A percentile compares a stretch with the other conserved stretches of the same genome.
These are phyloP conservation scores for Cyprinella venusta DNA, from an alignment of 2,797 vertebrate species.

Conservation along the genomic window DNA sequence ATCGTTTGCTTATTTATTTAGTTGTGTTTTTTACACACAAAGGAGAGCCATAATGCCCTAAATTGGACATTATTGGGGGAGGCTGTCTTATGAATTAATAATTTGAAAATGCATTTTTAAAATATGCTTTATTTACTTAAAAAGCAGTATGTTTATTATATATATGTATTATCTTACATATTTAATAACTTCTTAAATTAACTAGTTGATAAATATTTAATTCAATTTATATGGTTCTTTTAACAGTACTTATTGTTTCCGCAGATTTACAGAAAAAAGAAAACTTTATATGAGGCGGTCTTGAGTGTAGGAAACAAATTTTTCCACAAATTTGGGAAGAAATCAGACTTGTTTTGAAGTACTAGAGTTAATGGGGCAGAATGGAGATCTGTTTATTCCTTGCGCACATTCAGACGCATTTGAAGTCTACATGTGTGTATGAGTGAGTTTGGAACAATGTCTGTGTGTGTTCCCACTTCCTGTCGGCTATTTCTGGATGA, in stretches of 20 bases:
- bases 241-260: background rate
- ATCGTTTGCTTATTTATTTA: background rate
- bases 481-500: slow-evolving; percentile 36
- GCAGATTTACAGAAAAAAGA: background rate
- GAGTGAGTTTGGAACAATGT: background rate
- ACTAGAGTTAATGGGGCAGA: background rate
- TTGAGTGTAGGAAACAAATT: background rate
- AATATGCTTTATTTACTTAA: background rate
- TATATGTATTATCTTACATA: background rate
- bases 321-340: background rate
- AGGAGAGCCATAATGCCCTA: background rate
- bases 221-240: background rate
- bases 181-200: background rate
- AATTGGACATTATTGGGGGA: background rate
- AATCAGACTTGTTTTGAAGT: background rate
- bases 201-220: background rate
- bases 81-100: background rate
- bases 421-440: background rate
- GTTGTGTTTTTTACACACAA: background rate
- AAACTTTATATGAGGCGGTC: background rate
- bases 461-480: slow-evolving; percentile 42
- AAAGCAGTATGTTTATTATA: background rate
- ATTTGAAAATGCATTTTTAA: background rate
- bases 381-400: background rate
- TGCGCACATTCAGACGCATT: background rate